Evolutionary conservation across 2,113 vertebrate species (phyloP), one percentile per base, ranked within the genome.

Genomic region (Ciconia stormi): DNA sequence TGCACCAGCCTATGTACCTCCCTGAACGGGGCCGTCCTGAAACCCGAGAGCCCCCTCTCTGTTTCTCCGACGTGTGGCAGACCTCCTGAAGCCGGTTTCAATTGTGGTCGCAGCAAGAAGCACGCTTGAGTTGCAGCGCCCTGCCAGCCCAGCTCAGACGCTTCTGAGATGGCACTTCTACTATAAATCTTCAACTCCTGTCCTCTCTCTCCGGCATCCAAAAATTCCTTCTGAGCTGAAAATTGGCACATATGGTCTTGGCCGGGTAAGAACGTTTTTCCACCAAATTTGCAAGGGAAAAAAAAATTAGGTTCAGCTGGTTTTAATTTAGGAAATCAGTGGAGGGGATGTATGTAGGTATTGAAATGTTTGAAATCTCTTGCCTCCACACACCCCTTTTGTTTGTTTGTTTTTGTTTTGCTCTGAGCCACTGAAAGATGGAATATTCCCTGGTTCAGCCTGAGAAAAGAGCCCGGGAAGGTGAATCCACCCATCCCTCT

Each of bases 201-300:
- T 55, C 93, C 90, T 93, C 90, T 82, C 87, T 93, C 82, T 91
- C 91, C 13, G 2, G 88, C 50, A 84, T 92, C 84, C 88, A 91
- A 92, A 94, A 80, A 87, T 56, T 77, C 71, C 62, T 95, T 89
- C 88, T 82, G 38, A 90, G 74, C 30, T 63, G 40, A 32, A 73
- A 94, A 72, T 59, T 86, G 82, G 26, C 61, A 89, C 94, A 71
- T 81, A 12, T 62, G 71, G 61, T 25, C 82, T 81, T 96, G 78
- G 93, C 89, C 0, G 19, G 47, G 40, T 55, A 52, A 90, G 36
- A 50, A 76, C 1, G 1, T 70, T 88, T 85, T 85, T 59, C 72
- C 55, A 85, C 49, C 67, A 74, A 83, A 87, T 87, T 91, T 71
- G n/a, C 49, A 74, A 71, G 20, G 72, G 36, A 18, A 77, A 93